Evolutionary conservation across 2,797 vertebrate genomes (phyloP).

Genomic region (Mus spretus): DNA sequence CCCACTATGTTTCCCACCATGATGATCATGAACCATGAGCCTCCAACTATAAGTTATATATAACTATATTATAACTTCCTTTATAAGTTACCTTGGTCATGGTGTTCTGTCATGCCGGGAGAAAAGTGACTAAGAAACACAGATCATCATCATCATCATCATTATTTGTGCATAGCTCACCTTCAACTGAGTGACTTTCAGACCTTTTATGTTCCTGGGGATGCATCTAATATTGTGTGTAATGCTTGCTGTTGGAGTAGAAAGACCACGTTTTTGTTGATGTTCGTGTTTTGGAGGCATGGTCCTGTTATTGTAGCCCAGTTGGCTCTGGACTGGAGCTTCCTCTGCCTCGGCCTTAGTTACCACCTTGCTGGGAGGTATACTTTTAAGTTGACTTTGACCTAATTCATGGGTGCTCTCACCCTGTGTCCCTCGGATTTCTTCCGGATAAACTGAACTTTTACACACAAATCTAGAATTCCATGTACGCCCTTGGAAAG

Average conservation of each 20-base stretch:
- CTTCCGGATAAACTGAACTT: background rate
- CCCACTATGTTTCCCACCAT: background rate
- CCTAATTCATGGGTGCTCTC: background rate
- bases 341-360: background rate
- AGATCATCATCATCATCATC: no score
- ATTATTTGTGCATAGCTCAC: accelerated
- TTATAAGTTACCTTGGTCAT: background rate
- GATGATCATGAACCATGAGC: background rate
- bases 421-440: background rate
- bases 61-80: background rate
- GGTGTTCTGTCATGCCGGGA: background rate
- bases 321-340: background rate
- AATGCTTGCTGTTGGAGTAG: background rate
- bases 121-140: background rate
- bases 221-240: background rate
- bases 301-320: background rate
- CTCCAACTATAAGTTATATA: background rate
- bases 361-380: background rate
- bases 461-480: background rate
- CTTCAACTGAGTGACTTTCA: background rate
- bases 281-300: background rate
- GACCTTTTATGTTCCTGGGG: background rate
- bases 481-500: background rate
- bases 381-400: background rate
- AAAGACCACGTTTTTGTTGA: background rate